Percentiles rank a stretch among this genome's conserved stretches.
Conservation (phyloP, 2,797 vertebrate species). For the Staurois parvus region DNA sequence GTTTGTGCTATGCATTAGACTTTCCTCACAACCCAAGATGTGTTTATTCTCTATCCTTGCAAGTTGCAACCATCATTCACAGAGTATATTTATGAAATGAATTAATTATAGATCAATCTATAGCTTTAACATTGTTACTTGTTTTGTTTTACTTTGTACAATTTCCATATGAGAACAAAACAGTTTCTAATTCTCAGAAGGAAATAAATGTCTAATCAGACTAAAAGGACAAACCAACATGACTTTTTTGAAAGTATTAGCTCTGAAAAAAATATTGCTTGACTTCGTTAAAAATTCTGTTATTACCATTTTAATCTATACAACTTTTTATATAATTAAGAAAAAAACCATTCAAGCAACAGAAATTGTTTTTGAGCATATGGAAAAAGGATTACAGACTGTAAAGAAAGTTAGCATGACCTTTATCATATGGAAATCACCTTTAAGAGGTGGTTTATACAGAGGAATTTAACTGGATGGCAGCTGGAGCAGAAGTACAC, state of each 20-base stretch:
- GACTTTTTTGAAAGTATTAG: not conserved
- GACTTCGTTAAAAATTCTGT: not conserved
- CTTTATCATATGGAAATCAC: too few relatives aligned
- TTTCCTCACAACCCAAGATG: slow-evolving; percentile 58
- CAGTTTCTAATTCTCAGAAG: slow-evolving; percentile 42
- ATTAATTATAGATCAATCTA: slow-evolving; percentile 59
- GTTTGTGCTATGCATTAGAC: slow-evolving; percentile 58
- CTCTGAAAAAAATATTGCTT: not conserved
- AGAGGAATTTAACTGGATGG: too few relatives aligned
- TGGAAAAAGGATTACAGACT: too few relatives aligned
- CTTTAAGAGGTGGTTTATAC: too few relatives aligned
- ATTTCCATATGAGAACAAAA: slow-evolving; percentile 46
- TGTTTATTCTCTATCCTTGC: slow-evolving; percentile 61
- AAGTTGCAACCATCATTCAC: slow-evolving; percentile 57
- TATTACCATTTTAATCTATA: too few relatives aligned
- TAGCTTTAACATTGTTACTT: slow-evolving; percentile 58
- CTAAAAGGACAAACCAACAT: slow-evolving; percentile 44
- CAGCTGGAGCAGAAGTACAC: too few relatives aligned
- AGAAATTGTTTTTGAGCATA: too few relatives aligned
- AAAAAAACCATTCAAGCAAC: too few relatives aligned
- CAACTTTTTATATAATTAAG: too few relatives aligned
- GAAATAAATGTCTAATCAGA: slow-evolving; percentile 8
- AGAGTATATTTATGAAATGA: slow-evolving; percentile 43
- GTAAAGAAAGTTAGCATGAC: too few relatives aligned
- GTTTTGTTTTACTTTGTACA: slow-evolving; percentile 39